These are phyloP conservation scores for Escarpia spicata DNA, from an alignment of 2,888 invertebrate genomes.

Conservation along the genomic window DNA sequence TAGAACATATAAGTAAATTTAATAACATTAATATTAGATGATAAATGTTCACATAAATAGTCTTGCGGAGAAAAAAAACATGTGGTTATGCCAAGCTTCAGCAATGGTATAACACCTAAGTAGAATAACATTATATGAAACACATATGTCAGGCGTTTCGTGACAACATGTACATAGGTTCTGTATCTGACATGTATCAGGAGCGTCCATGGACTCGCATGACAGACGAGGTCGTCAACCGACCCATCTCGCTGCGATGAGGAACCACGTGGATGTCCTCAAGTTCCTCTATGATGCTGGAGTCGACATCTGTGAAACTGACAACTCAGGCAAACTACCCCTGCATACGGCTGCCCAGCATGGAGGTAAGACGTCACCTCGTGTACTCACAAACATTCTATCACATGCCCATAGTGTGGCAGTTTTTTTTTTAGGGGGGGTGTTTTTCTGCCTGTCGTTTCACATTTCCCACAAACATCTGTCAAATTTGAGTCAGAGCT, in stretches of 20 bases:
- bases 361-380: conserved; percentile 44
- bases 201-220: conserved; percentile 53
- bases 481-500: too few relatives aligned
- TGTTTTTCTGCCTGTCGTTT: too few relatives aligned
- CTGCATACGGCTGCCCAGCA: conserved; percentile 62
- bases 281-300: conserved; percentile 57
- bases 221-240: conserved; percentile 58
- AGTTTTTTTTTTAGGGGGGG: not conserved
- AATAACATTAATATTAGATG: too few relatives aligned
- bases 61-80: too few relatives aligned
- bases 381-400: not conserved
- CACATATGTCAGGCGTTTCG: too few relatives aligned
- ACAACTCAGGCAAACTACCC: conserved; percentile 60
- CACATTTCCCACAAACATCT: too few relatives aligned
- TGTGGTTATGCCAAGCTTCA: too few relatives aligned
- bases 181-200: conserved; percentile 41
- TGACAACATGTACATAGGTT: not conserved
- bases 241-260: conserved; percentile 60
- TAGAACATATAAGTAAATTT: too few relatives aligned
- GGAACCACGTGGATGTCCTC: conserved; percentile 58
- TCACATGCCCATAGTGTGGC: not conserved
- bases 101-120: too few relatives aligned
- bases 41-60: too few relatives aligned
- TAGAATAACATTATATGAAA: too few relatives aligned
- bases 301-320: conserved; percentile 54